Evolutionary conservation across 2,888 invertebrate genomes (phyloP).

Genomic region (Zaprionus lineosus): DNA sequence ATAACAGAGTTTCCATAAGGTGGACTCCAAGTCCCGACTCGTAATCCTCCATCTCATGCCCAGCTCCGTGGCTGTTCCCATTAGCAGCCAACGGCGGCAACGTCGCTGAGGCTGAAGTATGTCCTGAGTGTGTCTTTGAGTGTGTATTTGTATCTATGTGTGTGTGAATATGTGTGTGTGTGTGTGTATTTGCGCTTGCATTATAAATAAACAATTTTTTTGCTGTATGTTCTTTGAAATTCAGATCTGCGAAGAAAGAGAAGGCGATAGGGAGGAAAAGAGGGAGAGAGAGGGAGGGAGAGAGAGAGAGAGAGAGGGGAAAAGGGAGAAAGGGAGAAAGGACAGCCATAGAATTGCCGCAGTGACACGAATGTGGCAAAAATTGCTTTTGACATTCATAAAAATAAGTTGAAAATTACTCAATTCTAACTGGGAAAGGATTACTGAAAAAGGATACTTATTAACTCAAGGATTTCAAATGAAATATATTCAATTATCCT

Average conservation of each 20-base stretch:
- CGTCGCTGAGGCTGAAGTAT: constrained; percentile 36
- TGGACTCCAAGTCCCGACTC: constrained; percentile 31
- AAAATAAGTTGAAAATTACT: constrained; percentile 36
- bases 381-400: constrained; percentile 40
- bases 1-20: constrained; percentile 55
- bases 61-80: constrained; percentile 45
- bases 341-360: not conserved
- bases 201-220: constrained; percentile 65
- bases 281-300: not conserved
- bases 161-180: constrained; percentile 3
- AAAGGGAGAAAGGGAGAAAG: not conserved
- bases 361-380: constrained; percentile 9
- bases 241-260: too few relatives aligned
- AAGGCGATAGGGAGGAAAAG: too few relatives aligned
- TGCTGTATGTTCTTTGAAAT: constrained; percentile 50
- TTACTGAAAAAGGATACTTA: too few relatives aligned
- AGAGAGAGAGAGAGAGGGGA: not conserved
- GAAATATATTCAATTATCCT: too few relatives aligned
- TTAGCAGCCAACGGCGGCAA: constrained; percentile 45
- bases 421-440: not conserved
- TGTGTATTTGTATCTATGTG: constrained; percentile 10
- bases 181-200: constrained; percentile 44
- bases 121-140: constrained; percentile 29
- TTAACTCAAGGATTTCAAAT: too few relatives aligned
- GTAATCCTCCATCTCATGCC: not conserved